A percentile compares a stretch with the other conserved stretches of the same genome.
Evolutionary conservation across 1,140 invertebrate genomes (phyloP).

Genomic region (Neoseiulus cucumeris): DNA sequence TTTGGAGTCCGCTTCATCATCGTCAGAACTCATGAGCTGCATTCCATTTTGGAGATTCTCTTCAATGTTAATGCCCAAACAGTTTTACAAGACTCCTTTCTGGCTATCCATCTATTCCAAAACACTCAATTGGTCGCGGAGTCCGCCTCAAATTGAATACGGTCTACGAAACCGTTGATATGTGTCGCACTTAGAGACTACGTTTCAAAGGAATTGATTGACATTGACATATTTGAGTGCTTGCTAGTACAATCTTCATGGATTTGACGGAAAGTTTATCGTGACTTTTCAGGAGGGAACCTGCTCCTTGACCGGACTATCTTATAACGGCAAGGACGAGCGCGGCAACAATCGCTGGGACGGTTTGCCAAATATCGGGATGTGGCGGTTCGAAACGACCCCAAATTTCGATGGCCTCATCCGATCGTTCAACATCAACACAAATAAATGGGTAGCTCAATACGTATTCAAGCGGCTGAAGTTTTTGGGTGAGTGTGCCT

Average conservation of each 20-base stretch:
- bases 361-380: slow-evolving; percentile 61
- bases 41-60: too few relatives aligned
- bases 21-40: too few relatives aligned
- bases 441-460: slow-evolving; percentile 71
- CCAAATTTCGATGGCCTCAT: slow-evolving; percentile 64
- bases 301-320: slow-evolving; percentile 39
- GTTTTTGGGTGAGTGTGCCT: slow-evolving; percentile 49
- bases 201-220: too few relatives aligned
- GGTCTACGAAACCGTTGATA: too few relatives aligned
- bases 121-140: too few relatives aligned
- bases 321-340: slow-evolving; percentile 51
- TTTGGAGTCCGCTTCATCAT: too few relatives aligned
- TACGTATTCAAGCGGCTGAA: slow-evolving; percentile 79
- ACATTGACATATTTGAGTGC: too few relatives aligned
- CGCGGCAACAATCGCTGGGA: slow-evolving; percentile 43
- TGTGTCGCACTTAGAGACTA: too few relatives aligned
- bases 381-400: slow-evolving; percentile 50
- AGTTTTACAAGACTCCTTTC: slow-evolving; percentile 8
- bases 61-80: neutral
- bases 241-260: too few relatives aligned
- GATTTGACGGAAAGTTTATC: too few relatives aligned
- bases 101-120: too few relatives aligned
- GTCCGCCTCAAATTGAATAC: too few relatives aligned
- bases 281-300: slow-evolving; percentile 28
- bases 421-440: slow-evolving; percentile 74